phyloP scores from a whole-genome alignment of 2,888 invertebrate species.

The Cantharis flavilabris region DNA sequence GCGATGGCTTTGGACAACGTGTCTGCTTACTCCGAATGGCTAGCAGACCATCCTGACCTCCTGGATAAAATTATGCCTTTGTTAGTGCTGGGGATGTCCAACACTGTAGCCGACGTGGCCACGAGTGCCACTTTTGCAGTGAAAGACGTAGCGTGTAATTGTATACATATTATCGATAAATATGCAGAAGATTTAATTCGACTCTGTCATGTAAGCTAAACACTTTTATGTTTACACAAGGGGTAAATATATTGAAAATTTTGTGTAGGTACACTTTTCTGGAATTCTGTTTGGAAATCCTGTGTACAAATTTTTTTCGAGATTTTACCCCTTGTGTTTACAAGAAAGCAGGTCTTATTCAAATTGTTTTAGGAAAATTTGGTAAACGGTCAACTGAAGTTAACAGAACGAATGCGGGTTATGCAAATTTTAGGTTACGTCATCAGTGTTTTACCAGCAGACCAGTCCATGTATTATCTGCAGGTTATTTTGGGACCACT shows the following conservation, averaged over 20 bases:
- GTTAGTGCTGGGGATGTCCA: conserved; percentile 67
- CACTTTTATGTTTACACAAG: not conserved
- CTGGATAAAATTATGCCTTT: conserved; percentile 71
- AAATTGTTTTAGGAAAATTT: conserved; percentile 57
- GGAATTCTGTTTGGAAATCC: no score
- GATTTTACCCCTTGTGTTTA: no score
- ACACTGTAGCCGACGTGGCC: conserved; percentile 65
- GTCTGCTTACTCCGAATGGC: conserved; percentile 86
- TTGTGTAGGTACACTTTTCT: no score
- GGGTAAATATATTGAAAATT: no score
- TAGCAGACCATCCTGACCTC: conserved; percentile 71
- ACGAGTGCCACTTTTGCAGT: conserved; percentile 85
- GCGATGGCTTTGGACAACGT: conserved; percentile 77
- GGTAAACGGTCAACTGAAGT: conserved; percentile 62
- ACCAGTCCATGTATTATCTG: conserved; percentile 69
- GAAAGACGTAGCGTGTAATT: conserved; percentile 85
- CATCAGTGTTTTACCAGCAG: conserved; percentile 67
- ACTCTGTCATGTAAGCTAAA: conserved; percentile 64
- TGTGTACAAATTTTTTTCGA: no score
- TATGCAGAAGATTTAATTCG: conserved; percentile 77
- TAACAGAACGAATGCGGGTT: conserved; percentile 71
- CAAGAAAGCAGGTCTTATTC: not conserved
- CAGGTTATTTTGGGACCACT: conserved; percentile 71
- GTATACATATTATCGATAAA: conserved; percentile 73
- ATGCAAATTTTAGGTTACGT: conserved; percentile 79